A percentile compares a stretch with the other conserved stretches of the same genome.
phyloP scores from a whole-genome alignment of 2,113 vertebrate genomes.

The Hippolais icterina region DNA sequence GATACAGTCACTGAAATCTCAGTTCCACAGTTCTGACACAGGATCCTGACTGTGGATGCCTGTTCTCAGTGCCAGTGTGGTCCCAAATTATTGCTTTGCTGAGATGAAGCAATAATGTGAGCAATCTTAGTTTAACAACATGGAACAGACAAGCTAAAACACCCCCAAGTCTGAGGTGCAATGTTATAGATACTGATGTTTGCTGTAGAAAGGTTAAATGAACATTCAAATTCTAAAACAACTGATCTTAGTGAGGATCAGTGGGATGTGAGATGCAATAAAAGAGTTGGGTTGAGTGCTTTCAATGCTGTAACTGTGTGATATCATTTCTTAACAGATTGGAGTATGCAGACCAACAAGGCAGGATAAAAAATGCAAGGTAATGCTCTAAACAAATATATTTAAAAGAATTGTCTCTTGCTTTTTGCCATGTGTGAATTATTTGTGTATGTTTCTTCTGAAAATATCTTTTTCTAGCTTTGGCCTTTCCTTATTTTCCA shows the following conservation, averaged over 20 bases:
- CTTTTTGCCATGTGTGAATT: neutral
- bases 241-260: neutral
- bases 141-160: neutral
- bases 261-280: neutral
- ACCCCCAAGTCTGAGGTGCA: neutral
- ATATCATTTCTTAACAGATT: slow-evolving; percentile 69
- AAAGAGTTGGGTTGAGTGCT: neutral
- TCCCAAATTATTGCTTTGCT: neutral
- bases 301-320: neutral
- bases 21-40: neutral
- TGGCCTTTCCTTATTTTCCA: neutral
- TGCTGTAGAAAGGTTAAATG: neutral
- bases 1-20: neutral
- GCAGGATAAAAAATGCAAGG: slow-evolving; percentile 98
- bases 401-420: neutral
- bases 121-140: neutral
- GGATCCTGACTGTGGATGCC: neutral
- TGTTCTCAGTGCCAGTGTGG: neutral
- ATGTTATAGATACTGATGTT: neutral
- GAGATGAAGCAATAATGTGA: neutral
- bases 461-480: neutral
- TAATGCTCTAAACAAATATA: slow-evolving; percentile 55
- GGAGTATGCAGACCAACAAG: slow-evolving; percentile 89
- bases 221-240: neutral
- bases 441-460: neutral